Conservation (phyloP, 2,888 invertebrate genomes). For the Palloptera scutellata region DNA sequence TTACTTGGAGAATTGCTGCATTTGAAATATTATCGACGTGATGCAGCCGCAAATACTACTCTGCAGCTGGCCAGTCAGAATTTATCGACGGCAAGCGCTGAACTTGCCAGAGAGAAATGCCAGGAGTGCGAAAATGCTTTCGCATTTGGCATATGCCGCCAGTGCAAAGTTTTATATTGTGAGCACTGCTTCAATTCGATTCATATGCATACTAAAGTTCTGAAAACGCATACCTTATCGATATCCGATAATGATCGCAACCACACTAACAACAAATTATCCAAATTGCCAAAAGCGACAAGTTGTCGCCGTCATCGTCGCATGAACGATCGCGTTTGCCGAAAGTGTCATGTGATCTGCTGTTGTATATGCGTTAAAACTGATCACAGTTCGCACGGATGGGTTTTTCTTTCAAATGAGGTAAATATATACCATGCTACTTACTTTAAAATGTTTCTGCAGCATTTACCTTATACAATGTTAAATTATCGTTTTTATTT, state of each 20-base stretch:
- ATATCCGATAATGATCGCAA: conserved; percentile 26
- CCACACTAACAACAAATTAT: conserved; percentile 3
- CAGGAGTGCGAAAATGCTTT: conserved; percentile 49
- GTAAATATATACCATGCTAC: conserved; percentile 39
- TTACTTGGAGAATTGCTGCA: conserved; percentile 50
- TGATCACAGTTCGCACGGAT: conserved; percentile 45
- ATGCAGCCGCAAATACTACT: conserved; percentile 39
- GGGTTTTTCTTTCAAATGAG: conserved; percentile 38
- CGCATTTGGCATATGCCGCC: conserved; percentile 50
- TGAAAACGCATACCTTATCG: conserved; percentile 48
- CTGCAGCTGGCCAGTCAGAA: conserved; percentile 23
- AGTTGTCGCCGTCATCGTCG: conserved; percentile 46
- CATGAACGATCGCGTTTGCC: conserved; percentile 45
- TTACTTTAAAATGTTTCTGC: no score
- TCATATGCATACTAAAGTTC: conserved; percentile 53
- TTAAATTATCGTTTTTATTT: conserved; percentile 15
- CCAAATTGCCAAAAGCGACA: conserved; percentile 37
- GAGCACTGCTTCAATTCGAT: conserved; percentile 52
- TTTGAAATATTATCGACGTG: conserved; percentile 40
- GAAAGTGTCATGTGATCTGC: conserved; percentile 40
- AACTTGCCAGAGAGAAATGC: conserved; percentile 44
- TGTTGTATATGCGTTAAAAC: conserved; percentile 46
- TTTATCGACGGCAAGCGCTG: conserved; percentile 6
- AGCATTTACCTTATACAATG: background rate
- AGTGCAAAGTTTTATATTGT: conserved; percentile 56